These are phyloP conservation scores for Drosophila subpulchrella DNA, from an alignment of 1,140 invertebrate species.

Conservation along the genomic window DNA sequence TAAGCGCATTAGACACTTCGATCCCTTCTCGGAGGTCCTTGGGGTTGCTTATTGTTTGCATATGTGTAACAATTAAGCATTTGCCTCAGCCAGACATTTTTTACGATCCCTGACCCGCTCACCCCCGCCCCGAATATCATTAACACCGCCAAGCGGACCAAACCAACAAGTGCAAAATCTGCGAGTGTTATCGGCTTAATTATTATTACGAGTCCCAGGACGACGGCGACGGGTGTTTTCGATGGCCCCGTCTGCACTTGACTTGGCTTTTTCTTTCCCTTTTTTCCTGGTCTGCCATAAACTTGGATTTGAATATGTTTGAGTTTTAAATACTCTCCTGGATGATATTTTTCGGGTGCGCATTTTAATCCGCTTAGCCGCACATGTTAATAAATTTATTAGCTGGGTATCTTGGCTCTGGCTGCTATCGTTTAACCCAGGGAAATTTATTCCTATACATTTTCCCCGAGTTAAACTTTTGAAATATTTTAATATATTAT, in stretches of 20 bases:
- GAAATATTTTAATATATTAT: not conserved
- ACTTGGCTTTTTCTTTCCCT: conserved; percentile 19
- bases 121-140: conserved; percentile 42
- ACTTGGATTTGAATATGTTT: conserved; percentile 79
- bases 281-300: conserved; percentile 50
- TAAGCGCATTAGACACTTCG: conserved; percentile 76
- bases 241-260: conserved; percentile 61
- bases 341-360: conserved; percentile 40
- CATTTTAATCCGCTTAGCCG: conserved; percentile 72
- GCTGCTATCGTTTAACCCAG: conserved; percentile 8
- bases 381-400: conserved; percentile 81
- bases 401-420: conserved; percentile 33
- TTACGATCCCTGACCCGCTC: conserved; percentile 44
- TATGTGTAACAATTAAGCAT: conserved; percentile 83
- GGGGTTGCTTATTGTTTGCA: conserved; percentile 73
- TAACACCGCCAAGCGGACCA: conserved; percentile 61
- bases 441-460: not conserved
- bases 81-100: conserved; percentile 72
- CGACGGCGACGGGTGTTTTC: conserved; percentile 59
- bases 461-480: not conserved
- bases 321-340: conserved; percentile 68
- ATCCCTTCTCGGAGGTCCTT: conserved; percentile 43
- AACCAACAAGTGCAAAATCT: conserved; percentile 77
- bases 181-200: conserved; percentile 81
- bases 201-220: conserved; percentile 77